Conservation (phyloP, 2,888 invertebrate species). For the Cantharis nigra region DNA sequence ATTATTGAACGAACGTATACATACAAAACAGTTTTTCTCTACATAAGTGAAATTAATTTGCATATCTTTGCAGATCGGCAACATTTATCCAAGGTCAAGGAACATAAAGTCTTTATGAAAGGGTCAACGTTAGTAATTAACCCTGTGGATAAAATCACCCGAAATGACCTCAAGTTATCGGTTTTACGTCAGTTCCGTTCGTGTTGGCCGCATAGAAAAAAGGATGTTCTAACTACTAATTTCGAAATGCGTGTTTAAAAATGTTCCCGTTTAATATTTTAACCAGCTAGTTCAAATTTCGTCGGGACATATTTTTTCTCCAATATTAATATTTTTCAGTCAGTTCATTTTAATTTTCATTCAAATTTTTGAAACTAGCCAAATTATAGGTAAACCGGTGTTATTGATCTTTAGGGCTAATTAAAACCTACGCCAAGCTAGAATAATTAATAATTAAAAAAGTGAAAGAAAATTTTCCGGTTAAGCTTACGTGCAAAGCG, state of each 20-base stretch:
- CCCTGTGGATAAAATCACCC: slow-evolving; percentile 14
- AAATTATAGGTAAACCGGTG: neutral
- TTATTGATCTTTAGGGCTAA: neutral
- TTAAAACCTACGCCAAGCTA: neutral
- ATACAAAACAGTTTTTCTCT: neutral
- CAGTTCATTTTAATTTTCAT: neutral
- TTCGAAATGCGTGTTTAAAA: neutral
- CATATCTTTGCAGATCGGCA: slow-evolving; percentile 23
- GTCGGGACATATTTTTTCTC: neutral
- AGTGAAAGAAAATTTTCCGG: neutral
- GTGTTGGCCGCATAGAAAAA: slow-evolving; percentile 9
- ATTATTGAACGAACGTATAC: neutral
- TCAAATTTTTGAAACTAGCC: neutral
- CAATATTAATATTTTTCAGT: neutral
- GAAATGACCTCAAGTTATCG: slow-evolving; percentile 4
- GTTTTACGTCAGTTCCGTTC: slow-evolving; percentile 28
- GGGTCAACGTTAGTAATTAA: slow-evolving; percentile 21
- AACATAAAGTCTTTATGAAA: slow-evolving; percentile 12
- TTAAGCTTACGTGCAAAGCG: neutral
- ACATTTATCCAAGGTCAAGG: slow-evolving; percentile 24
- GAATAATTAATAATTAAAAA: neutral
- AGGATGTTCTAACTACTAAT: slow-evolving; percentile 7
- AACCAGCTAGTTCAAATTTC: neutral
- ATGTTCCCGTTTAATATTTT: neutral
- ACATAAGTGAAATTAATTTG: slow-evolving; percentile 6